Conservation (phyloP, 2,797 vertebrate species). For the Myoxocephalus aenaeus region DNA sequence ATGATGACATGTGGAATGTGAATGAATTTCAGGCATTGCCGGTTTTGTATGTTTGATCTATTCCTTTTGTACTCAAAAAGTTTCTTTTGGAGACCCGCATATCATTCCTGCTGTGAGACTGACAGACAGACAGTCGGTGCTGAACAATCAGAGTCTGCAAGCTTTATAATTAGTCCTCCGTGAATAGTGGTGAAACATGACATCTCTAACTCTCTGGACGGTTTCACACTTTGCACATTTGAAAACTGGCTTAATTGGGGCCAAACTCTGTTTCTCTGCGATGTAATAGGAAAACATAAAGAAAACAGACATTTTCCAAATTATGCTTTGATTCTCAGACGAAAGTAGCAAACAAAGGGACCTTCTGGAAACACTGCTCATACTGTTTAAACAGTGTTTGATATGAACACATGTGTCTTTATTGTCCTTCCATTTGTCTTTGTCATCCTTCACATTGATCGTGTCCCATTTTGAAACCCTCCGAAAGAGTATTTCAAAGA, state of each 20-base stretch:
- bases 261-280: slow-evolving; percentile 14
- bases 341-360: slow-evolving; percentile 26
- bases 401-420: background rate
- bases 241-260: slow-evolving; percentile 52
- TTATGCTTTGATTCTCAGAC: slow-evolving; percentile 54
- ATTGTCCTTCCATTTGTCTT: no score
- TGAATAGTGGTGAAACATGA: slow-evolving; percentile 31
- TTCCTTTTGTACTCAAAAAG: slow-evolving; percentile 36
- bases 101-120: slow-evolving; percentile 14
- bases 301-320: slow-evolving; percentile 28
- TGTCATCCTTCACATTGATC: slow-evolving; percentile 3
- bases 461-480: slow-evolving; percentile 7
- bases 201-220: slow-evolving; percentile 39
- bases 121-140: slow-evolving; percentile 3
- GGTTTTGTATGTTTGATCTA: slow-evolving; percentile 18
- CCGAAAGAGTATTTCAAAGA: background rate
- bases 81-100: slow-evolving; percentile 17
- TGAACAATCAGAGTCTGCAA: slow-evolving; percentile 20
- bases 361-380: slow-evolving; percentile 27
- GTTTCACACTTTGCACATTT: slow-evolving; percentile 39
- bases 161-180: slow-evolving; percentile 53
- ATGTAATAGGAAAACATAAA: slow-evolving; percentile 12
- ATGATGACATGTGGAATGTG: slow-evolving; percentile 23
- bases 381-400: slow-evolving; percentile 30
- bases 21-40: slow-evolving; percentile 31